phyloP scores from a whole-genome alignment of 2,888 invertebrate species.

The Stegophylla sp. region DNA sequence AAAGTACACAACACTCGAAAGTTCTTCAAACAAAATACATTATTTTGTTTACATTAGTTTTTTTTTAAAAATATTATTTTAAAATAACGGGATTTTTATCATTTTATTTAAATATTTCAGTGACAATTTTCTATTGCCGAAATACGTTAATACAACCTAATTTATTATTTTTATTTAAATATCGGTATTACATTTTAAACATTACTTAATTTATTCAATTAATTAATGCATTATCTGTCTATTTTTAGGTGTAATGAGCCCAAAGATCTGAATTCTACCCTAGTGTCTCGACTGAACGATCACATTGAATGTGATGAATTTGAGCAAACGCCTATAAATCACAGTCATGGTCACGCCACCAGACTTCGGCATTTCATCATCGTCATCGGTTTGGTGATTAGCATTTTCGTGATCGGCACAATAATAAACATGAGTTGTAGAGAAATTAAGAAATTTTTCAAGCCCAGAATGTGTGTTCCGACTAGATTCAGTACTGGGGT shows the following conservation, averaged over 20 bases:
- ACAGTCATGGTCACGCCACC: conserved; percentile 29
- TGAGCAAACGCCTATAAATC: not conserved
- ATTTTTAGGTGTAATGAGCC: conserved; percentile 32
- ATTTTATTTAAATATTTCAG: no score
- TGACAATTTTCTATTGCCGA: no score
- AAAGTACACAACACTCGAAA: no score
- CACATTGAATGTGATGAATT: conserved; percentile 4
- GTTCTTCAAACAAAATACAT: no score
- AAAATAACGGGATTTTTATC: no score
- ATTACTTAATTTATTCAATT: no score
- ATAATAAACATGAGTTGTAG: conserved; percentile 34
- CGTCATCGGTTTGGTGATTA: conserved; percentile 40
- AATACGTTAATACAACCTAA: no score
- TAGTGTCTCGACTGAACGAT: conserved; percentile 37
- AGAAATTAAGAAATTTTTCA: not conserved
- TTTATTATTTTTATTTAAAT: no score
- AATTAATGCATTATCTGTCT: not conserved
- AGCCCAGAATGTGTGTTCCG: conserved; percentile 9
- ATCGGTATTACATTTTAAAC: no score
- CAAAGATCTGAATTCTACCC: not conserved
- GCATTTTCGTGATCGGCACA: conserved; percentile 36
- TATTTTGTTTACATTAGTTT: no score
- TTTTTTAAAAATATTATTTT: no score
- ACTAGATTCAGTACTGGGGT: conserved; percentile 38
- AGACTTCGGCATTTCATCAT: conserved; percentile 51